Base-by-base conservation (phyloP, 2,797 vertebrate species). In the Distichodus sexfasciatus region DNA sequence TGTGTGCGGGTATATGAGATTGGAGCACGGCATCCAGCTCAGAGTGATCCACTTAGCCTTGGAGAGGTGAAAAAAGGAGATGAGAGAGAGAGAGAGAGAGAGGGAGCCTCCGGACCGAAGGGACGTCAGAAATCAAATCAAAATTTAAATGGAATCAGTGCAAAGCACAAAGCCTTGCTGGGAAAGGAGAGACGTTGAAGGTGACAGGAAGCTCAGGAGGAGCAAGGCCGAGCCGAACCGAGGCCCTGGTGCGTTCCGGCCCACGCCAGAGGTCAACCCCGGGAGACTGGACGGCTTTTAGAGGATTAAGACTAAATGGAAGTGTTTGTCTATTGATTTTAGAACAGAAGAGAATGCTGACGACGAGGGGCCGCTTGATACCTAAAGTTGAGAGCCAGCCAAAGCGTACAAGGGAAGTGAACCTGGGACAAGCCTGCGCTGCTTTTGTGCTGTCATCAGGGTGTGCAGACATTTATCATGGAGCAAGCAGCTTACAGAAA, bases 1-100 rank as follows among this genome's bases (percentile, higher is more conserved):
- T 60, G 14, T 28, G 58, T 40, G 46, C 26, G 36, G 4, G 47
- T 23, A 38, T 72, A 44, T 35, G 14, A 53, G 62, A 44, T 21
- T 10, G 4, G 28, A 40, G 5, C 8, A 23, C 44, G 46, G 41
- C n/a, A 29, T 60, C 66, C 41, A 11, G 58, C 47, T 31, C 1
- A 2, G 48, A 66, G 38, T 76, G 68, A 77, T 81, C 73, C 79
- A 77, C 54, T 77, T 79, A 77, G 62, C 29, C 14, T 21, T 19
- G 47, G 6, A 29, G 28, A 62, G 50, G 59, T 28, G 33, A 54
- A 33, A 43, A 54, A 47, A 62, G 33, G 61, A 44, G 54, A 70
- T 58, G 53, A 57, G 69, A 71, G 61, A n/a, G n/a, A 33, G 48
- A 54, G 54, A 62, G 33, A 55, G 38, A 48, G 67, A 58, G 53